Percentiles rank a stretch among this genome's conserved stretches.
Conservation (phyloP, 1,140 invertebrate species). For the Asobara japonica region DNA sequence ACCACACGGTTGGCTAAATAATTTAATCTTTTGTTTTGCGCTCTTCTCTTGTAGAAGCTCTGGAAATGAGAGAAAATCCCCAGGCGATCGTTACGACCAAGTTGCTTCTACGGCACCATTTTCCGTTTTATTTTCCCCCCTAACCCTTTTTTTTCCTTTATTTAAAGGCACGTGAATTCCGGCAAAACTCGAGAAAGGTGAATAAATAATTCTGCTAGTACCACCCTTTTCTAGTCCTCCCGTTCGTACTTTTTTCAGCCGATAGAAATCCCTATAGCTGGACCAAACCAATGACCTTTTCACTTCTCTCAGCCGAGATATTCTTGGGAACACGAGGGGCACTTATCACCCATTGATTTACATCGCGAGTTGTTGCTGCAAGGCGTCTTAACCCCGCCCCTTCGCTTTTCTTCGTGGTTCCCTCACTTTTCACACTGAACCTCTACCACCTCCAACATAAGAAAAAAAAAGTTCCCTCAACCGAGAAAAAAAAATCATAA, state of each 20-base stretch:
- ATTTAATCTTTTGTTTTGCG: neutral
- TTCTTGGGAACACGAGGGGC: constrained; percentile 23
- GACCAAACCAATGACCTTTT: constrained; percentile 18
- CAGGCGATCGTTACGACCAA: constrained; percentile 1
- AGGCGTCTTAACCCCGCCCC: constrained; percentile 22
- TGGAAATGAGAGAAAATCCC: neutral
- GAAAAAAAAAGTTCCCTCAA: neutral
- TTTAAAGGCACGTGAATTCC: constrained; percentile 1
- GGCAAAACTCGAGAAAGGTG: constrained; percentile 27
- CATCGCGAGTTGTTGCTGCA: constrained; percentile 40
- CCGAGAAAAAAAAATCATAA: no score
- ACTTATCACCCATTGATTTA: constrained; percentile 46
- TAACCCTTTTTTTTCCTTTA: neutral
- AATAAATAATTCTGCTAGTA: constrained; percentile 42
- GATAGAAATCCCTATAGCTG: constrained; percentile 13
- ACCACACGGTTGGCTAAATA: neutral
- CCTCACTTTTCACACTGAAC: constrained; percentile 12
- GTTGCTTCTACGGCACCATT: neutral
- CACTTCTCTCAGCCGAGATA: constrained; percentile 26
- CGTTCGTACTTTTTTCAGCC: constrained; percentile 32
- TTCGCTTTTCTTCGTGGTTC: constrained; percentile 22
- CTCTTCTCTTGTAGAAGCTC: neutral
- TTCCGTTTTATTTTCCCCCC: constrained; percentile 19
- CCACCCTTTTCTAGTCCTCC: constrained; percentile 41
- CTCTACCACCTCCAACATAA: neutral